Evolutionary conservation across 2,113 vertebrate species (phyloP).

Genomic region (Forbesichthys papilliferus): DNA sequence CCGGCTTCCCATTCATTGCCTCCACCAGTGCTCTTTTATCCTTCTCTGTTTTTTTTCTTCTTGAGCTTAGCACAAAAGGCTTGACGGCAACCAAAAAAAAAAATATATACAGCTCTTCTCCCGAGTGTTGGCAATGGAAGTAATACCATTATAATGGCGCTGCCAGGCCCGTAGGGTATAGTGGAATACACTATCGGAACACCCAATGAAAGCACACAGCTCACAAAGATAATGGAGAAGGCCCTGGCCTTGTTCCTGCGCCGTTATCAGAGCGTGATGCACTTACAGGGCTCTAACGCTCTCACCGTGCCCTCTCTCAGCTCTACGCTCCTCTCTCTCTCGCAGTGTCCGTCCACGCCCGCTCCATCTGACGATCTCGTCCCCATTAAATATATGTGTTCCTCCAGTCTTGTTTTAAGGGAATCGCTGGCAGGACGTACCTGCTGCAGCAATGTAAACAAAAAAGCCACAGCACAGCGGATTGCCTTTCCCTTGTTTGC

Average conservation of each 20-base stretch:
- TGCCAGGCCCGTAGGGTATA: slow-evolving; percentile 59
- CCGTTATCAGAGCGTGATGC: slow-evolving; percentile 68
- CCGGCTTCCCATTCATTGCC: slow-evolving; percentile 33
- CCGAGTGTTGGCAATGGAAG: slow-evolving; percentile 66
- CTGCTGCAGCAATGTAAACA: not conserved
- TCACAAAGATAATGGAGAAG: slow-evolving; percentile 70
- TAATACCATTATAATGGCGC: slow-evolving; percentile 73
- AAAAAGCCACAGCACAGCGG: not conserved
- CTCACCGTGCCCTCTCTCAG: not conserved
- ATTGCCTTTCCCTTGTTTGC: slow-evolving; percentile 36
- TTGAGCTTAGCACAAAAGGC: slow-evolving; percentile 47
- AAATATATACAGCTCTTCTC: slow-evolving; percentile 44
- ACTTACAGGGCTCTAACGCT: slow-evolving; percentile 27
- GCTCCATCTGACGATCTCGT: too few species aligned
- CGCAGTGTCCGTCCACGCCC: too few species aligned
- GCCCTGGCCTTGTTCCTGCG: slow-evolving; percentile 67
- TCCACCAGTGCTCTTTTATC: slow-evolving; percentile 8
- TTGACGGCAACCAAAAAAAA: slow-evolving; percentile 19
- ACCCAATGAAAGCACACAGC: slow-evolving; percentile 53
- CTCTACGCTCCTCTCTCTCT: too few species aligned
- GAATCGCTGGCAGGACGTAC: not conserved
- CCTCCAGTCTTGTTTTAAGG: not conserved
- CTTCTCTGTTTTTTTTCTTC: slow-evolving; percentile 26
- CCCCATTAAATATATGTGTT: too few species aligned
- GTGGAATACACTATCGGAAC: slow-evolving; percentile 53